Evolutionary conservation across 1,140 invertebrate genomes (phyloP), one percentile per base, ranked within the genome.

Genomic region (Musca domestica): DNA sequence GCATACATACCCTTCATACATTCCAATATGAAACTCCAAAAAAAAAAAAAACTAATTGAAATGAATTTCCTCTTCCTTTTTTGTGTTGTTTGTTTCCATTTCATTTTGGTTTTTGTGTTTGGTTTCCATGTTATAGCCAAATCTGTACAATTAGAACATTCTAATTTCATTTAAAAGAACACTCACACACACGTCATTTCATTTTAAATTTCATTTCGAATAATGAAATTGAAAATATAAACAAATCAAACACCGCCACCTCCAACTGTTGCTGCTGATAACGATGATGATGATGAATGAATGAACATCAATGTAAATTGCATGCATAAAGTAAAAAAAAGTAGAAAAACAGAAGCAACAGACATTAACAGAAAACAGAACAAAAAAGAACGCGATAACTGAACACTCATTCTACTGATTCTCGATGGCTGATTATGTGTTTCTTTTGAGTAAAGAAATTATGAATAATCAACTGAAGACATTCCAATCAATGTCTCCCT

Each of bases 161-260:
- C 34, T 12, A 41, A 41, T 41, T 41, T 41, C 34, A 41, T 41
- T 41, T 41, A 2, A 51, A 51, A 20, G 15, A 1, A 46, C 20
- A 51, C 5, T 51, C 2, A 20, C 10, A 9, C 15, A 46, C 41
- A 46, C 41, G 41, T 2, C 41, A 12, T 10, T 30, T 58, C 17
- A 15, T 30, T 54, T 58, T 19, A 17, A 41, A 41, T n/a, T 61
- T 34, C 17, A 51, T 51, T 51, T 51, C 15, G 15, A n/a, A n/a
- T 9, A 56, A 27, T 56, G 23, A 56, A 15, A 27, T 27, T 56
- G 23, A 23, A 27, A 56, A 56, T n/a, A 56, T 2, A n/a, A 54
- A 54, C 14, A 54, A 54, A 56, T 27, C 25, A 27, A 56, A 27
- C 52, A 56, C 52, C 52, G 52, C 52, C 52, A 56, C 52, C 52